Percentiles rank a stretch among this genome's conserved stretches.
These are phyloP conservation scores for Cryptosula pallasiana DNA, from an alignment of 2,888 invertebrate genomes.

Conservation along the genomic window DNA sequence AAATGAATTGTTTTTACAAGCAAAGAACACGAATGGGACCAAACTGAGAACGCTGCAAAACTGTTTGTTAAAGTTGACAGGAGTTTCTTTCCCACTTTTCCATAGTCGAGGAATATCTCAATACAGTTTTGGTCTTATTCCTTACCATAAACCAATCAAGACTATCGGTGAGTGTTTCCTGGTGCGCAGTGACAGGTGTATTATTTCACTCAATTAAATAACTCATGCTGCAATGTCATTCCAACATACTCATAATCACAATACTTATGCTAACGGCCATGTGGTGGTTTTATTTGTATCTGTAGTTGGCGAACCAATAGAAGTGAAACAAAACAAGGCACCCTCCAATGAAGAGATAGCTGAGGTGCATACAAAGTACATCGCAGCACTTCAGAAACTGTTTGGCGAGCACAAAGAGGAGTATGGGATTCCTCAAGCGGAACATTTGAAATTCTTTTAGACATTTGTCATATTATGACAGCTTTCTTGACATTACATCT, in stretches of 20 bases:
- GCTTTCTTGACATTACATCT: too few species aligned
- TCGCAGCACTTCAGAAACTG: constrained; percentile 63
- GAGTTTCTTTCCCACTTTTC: constrained; percentile 54
- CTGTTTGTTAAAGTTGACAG: constrained; percentile 53
- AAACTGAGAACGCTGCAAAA: constrained; percentile 65
- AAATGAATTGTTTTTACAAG: constrained; percentile 74
- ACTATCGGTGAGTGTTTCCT: constrained; percentile 84
- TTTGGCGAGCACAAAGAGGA: constrained; percentile 80
- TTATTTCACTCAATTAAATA: too few species aligned
- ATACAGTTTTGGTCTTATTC: constrained; percentile 80
- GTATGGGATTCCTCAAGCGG: constrained; percentile 57
- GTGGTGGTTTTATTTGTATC: too few species aligned
- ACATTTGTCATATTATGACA: too few species aligned
- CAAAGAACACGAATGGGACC: constrained; percentile 68
- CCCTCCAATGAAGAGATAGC: constrained; percentile 74
- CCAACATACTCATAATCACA: too few species aligned
- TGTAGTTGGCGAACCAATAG: constrained; percentile 81
- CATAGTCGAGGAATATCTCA: constrained; percentile 78
- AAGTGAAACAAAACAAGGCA: constrained; percentile 62
- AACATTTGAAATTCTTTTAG: constrained; percentile 19
- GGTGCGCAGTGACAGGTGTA: too few species aligned
- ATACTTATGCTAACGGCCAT: too few species aligned
- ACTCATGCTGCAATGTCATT: too few species aligned
- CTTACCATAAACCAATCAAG: constrained; percentile 71
- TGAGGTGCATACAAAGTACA: constrained; percentile 70